Percentiles rank a stretch among this genome's conserved stretches.
Evolutionary conservation across 2,113 vertebrate species (phyloP).

Genomic region (Takifugu flavidus): DNA sequence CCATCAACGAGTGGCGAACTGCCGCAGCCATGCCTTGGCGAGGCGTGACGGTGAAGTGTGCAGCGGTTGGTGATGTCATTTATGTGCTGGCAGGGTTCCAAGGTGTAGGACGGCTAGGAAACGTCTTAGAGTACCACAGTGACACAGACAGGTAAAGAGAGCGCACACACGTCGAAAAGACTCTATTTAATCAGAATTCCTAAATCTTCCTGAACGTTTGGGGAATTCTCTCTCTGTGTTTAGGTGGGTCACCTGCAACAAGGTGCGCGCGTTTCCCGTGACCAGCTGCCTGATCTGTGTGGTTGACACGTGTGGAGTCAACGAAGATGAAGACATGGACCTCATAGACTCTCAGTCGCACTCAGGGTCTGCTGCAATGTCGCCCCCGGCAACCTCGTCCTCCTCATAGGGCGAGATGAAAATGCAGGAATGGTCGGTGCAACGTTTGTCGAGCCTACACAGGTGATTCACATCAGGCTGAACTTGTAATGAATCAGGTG

Average conservation of each 20-base stretch:
- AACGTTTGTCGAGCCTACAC: background rate
- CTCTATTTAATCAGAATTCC: background rate
- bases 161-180: background rate
- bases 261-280: conserved; percentile 94
- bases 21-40: conserved; percentile 94
- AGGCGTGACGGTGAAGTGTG: conserved; percentile 94
- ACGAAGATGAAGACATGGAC: conserved; percentile 83
- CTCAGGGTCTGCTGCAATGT: conserved; percentile 11
- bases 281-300: conserved; percentile 96
- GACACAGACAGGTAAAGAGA: conserved; percentile 84
- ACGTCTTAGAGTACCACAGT: conserved; percentile 92
- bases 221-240: background rate
- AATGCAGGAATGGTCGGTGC: background rate
- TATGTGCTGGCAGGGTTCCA: conserved; percentile 96
- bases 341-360: conserved; percentile 60
- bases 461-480: background rate
- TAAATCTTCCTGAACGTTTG: background rate
- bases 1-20: conserved; percentile 89
- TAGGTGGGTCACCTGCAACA: conserved; percentile 85
- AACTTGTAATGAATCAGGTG: background rate
- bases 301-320: conserved; percentile 94
- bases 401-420: conserved; percentile 25
- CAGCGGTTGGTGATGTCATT: conserved; percentile 86
- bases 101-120: conserved; percentile 91
- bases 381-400: conserved; percentile 30